Conservation (phyloP, 2,797 vertebrate species). For the Tympanoctomys barrerae region DNA sequence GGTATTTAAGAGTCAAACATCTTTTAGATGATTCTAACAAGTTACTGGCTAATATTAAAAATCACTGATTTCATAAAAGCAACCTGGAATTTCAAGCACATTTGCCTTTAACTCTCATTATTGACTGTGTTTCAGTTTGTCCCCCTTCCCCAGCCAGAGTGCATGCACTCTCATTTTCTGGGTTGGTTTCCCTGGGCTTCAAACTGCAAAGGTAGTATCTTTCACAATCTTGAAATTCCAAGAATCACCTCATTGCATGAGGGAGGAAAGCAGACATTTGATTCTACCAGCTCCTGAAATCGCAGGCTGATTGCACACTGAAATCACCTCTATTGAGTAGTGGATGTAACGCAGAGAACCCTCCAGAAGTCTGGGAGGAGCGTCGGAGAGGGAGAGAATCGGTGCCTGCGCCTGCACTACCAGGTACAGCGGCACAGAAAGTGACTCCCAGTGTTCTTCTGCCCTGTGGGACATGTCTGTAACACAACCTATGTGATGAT, state of each 20-base stretch:
- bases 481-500: not conserved
- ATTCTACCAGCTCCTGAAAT: not conserved
- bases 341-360: not conserved
- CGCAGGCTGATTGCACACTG: not conserved
- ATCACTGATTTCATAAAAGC: not conserved
- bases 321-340: not conserved
- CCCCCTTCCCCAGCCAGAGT: too few relatives aligned
- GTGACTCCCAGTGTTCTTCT: not conserved
- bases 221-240: not conserved
- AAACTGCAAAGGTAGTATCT: not conserved
- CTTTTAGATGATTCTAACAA: not conserved
- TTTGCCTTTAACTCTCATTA: not conserved
- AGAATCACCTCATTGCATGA: not conserved
- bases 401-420: not conserved
- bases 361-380: not conserved
- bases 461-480: too few relatives aligned
- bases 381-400: not conserved
- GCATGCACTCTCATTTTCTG: not conserved
- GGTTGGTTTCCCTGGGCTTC: not conserved
- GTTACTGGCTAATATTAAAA: conserved; percentile 1
- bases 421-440: too few relatives aligned
- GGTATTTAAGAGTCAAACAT: not conserved
- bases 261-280: not conserved
- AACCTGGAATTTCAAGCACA: not conserved
- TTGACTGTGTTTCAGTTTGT: not conserved